Evolutionary conservation across 1,140 invertebrate species (phyloP), one percentile per base, ranked within the genome.

Genomic region (Drosophila teissieri): DNA sequence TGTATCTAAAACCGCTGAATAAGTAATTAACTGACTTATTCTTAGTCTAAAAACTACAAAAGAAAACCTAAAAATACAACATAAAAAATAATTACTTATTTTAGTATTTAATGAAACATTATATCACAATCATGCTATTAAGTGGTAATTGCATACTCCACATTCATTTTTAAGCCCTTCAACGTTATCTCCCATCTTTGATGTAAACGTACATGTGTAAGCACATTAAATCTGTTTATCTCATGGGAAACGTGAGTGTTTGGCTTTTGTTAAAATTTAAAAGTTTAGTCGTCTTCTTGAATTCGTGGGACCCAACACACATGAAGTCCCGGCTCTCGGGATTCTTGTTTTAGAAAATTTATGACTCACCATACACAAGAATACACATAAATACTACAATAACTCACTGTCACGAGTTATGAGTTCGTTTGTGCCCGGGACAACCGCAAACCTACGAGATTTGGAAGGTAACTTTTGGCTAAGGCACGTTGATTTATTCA

Each of bases 321-420:
- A 39, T 12, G 14, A 31, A 51, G 31, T 31, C 8, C 7, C 31
- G 10, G 72, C 52, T 37, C 52, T 52, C 24, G 15, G 36, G 34
- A 56, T 40, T 70, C 51, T 49, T 42, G 58, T 55, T 77, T 76
- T 62, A 56, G 69, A 37, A 51, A 77, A 77, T 77, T 77, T 77
- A 77, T 77, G 74, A 77, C 73, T 57, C 56, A 45, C 51, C 52
- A 75, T 57, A 75, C 70, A 49, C 62, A 76, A 37, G 48, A 46
- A 70, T 56, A 63, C 45, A 19, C 42, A 17, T 19, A 70, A 77
- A 78, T 64, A 27, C 63, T 51, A 58, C 72, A 81, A 86, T 86
- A 86, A 86, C 65, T 86, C 82, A 86, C 74, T 86, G 78, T 86
- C 82, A 81, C 58, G 57, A 63, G 58, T 56, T 60, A 48, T 53